Base-by-base conservation (phyloP, 2,888 invertebrate species). In the Reticulitermes lucifugus region DNA sequence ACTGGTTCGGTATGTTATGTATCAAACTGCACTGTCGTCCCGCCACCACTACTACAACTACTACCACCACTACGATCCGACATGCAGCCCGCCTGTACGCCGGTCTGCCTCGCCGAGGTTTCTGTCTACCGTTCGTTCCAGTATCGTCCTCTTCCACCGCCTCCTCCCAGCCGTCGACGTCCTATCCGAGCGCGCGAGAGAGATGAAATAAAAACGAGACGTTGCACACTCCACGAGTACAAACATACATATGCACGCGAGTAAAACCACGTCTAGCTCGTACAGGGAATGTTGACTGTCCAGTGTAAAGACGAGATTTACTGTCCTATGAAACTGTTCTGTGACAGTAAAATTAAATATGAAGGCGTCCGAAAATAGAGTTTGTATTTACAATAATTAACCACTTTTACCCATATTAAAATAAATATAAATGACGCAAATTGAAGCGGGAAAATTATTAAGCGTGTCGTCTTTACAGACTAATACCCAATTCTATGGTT, bases 1-100 rank as follows among this genome's bases (percentile, higher is more conserved):
- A 81, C 81, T 81, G 81, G 77, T 46, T 77, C 51, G 77, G 35
- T 41, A 81, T 65, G 81, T 43, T 81, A 81, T 70, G 81, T 70
- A 81, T 81, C 80, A 80, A 80, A 80, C 60, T 80, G 10, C 80
- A 41, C 59, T 35, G 59, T 80, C 55, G 59, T 80, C 73, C 73
- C 73, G 73, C 80, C 80, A 81, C 81, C 60, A 81, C 75, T 43
- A 75, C 75, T 75, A 75, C 75, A 35, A 75, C 35, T 75, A 75
- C 75, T 75, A 71, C 71, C 71, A 71, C 29, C 73, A 73, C 73
- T 21, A 22, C 73, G 41, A 73, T 41, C 73, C 41, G 73, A 73
- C 73, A 35, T 73, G 73, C 73, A 41, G 35, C 73, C 73, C 29
- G 41, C 73, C 73, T 41, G 41, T 73, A 77, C 77, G 77, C 77